Conservation (phyloP, 1,140 invertebrate genomes). For the Meloidogyne chitwoodi region DNA sequence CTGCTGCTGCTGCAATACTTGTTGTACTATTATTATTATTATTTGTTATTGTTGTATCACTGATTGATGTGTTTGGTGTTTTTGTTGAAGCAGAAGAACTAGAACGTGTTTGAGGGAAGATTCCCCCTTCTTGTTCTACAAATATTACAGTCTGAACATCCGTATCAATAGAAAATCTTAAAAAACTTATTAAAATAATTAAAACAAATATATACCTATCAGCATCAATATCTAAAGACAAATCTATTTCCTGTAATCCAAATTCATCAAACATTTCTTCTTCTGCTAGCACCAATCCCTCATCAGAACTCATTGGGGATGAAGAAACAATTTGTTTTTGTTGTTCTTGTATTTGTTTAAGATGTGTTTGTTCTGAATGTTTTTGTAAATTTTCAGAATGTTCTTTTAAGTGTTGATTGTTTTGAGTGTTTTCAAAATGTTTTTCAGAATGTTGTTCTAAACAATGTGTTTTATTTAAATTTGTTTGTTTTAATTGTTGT, state of each 20-base stretch:
- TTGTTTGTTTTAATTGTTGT: no score
- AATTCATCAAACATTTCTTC: conserved; percentile 10
- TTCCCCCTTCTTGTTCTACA: conserved; percentile 6
- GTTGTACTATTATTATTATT: neutral
- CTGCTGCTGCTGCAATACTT: neutral
- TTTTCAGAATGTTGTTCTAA: neutral
- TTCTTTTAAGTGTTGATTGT: neutral
- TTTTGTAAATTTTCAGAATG: neutral
- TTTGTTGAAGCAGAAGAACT: conserved; percentile 3
- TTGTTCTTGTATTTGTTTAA: neutral
- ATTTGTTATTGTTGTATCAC: neutral
- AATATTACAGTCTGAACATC: conserved; percentile 37
- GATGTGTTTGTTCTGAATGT: neutral
- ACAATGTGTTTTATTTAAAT: no score
- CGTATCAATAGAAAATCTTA: conserved; percentile 34
- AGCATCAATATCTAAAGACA: neutral
- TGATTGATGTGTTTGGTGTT: neutral
- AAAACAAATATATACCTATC: neutral
- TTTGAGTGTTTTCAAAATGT: neutral
- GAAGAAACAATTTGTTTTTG: neutral
- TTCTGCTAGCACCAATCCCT: conserved; percentile 13
- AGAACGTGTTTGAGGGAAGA: neutral
- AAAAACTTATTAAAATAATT: no score
- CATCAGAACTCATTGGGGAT: conserved; percentile 22
- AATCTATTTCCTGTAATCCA: neutral